These are phyloP conservation scores for Dendrocincla fuliginosa DNA, from an alignment of 2,797 vertebrate species.

Conservation along the genomic window DNA sequence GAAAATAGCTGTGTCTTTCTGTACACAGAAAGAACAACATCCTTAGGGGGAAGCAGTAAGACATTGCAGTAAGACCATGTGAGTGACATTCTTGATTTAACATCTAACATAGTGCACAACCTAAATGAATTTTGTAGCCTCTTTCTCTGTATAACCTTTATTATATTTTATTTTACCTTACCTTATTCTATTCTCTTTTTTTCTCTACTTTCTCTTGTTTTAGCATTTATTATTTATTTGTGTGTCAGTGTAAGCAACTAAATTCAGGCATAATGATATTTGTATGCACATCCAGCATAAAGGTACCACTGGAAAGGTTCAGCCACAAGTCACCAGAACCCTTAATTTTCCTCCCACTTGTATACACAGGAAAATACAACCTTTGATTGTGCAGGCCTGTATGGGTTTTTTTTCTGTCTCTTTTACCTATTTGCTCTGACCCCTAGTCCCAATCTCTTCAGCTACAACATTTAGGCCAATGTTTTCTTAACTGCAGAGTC, in stretches of 20 bases:
- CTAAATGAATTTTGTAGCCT: neutral
- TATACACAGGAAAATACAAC: rapidly evolving
- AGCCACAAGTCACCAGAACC: neutral
- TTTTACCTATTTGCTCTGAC: neutral
- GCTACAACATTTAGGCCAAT: neutral
- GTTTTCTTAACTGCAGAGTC: neutral
- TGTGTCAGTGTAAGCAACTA: rapidly evolving
- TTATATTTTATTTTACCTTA: neutral
- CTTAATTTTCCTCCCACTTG: neutral
- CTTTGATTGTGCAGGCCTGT: neutral
- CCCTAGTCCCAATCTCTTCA: neutral
- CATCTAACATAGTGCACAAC: neutral
- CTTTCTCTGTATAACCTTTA: neutral
- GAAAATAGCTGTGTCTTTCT: neutral
- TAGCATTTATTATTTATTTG: neutral
- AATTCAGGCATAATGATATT: neutral
- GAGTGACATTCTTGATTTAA: neutral
- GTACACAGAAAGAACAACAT: neutral
- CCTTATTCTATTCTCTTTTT: neutral
- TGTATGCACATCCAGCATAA: neutral
- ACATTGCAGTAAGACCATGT: neutral
- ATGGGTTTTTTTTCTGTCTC: neutral
- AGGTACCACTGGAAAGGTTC: neutral
- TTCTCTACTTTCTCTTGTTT: neutral
- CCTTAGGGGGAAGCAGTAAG: neutral